Conservation (phyloP, 1,140 invertebrate genomes). For the Onthophagus taurus region DNA sequence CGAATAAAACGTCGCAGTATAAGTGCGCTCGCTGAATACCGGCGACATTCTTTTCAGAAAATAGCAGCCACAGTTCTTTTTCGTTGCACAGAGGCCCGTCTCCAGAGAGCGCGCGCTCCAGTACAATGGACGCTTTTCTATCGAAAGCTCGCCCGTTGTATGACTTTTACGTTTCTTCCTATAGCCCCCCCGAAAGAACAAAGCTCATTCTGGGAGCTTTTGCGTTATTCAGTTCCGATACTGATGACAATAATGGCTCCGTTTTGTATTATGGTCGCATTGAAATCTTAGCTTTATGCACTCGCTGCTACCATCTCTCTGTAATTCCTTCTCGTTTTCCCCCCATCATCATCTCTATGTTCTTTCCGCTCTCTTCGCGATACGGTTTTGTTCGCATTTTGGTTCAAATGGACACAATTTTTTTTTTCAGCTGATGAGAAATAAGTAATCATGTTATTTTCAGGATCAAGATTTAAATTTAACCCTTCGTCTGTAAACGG, state of each 20-base stretch:
- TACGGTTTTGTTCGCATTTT: background rate
- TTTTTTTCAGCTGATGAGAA: no score
- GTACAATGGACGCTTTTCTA: slow-evolving; percentile 30
- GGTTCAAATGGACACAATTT: no score
- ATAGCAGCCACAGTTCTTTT: slow-evolving; percentile 32
- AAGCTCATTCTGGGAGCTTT: slow-evolving; percentile 34
- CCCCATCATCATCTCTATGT: no score
- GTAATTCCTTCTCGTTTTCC: no score
- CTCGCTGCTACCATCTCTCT: slow-evolving; percentile 11
- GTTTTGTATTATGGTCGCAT: slow-evolving; percentile 28
- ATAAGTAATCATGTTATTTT: no score
- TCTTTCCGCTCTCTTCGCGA: background rate
- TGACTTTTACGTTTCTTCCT: slow-evolving; percentile 36
- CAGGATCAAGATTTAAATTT: no score
- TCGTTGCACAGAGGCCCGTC: slow-evolving; percentile 27
- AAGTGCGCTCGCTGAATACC: slow-evolving; percentile 22
- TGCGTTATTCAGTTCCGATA: slow-evolving; percentile 34
- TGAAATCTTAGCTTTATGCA: slow-evolving; percentile 19
- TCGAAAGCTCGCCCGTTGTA: slow-evolving; percentile 34
- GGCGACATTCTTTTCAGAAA: slow-evolving; percentile 26
- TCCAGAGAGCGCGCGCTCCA: slow-evolving; percentile 29
- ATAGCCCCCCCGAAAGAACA: slow-evolving; percentile 31
- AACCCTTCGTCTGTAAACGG: no score
- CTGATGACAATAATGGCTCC: slow-evolving; percentile 32
- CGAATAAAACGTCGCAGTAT: slow-evolving; percentile 7